Base-by-base conservation (phyloP, 2,888 invertebrate species). In the Drosophila emarginata region DNA sequence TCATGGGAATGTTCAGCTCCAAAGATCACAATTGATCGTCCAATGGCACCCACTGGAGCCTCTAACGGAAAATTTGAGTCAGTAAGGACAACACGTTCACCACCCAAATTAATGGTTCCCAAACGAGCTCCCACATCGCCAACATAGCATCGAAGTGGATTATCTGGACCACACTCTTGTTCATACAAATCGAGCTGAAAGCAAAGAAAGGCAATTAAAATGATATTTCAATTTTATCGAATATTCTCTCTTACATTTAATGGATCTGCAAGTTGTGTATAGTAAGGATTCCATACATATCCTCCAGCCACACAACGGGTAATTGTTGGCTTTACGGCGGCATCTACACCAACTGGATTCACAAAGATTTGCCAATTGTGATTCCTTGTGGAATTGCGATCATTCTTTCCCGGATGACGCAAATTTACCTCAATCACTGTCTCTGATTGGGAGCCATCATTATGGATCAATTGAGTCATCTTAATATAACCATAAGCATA, bases 281-380 rank as follows among this genome's bases (percentile, higher is more conserved):
- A 97, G 92, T 94, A 96, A 0, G 97, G 97, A 93, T 97, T 97
- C 97, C 97, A 97, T 11, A 96, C 94, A 89, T 97, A 97, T 6
- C 98, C 98, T 23, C 96, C 97, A 1, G 98, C 97, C 7, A 97
- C 96, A 90, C 98, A 98, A 77, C 98, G 93, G 0, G 97, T 96
- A 76, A 93, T 93, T 68, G 95, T 94, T 39, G 95, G 95, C 90
- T 95, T 94, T 5, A 97, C 97, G 0, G 96, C 94, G 0, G 97
- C 97, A 92, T 98, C 98, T 62, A 97, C 97, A 0, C 97, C 97
- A 52, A 98, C 96, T 0, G 97, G 96, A 92, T 97, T 98, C 39
- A 98, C 97, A 91, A 94, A 98, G 80, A 98, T 95, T 60, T 96
- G 96, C 97, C 97, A 98, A 82, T 96, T 95, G 92, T 98, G 98